A percentile compares a stretch with the other conserved stretches of the same genome.
Evolutionary conservation across 2,888 invertebrate genomes (phyloP).

Genomic region (Acronicta alni): DNA sequence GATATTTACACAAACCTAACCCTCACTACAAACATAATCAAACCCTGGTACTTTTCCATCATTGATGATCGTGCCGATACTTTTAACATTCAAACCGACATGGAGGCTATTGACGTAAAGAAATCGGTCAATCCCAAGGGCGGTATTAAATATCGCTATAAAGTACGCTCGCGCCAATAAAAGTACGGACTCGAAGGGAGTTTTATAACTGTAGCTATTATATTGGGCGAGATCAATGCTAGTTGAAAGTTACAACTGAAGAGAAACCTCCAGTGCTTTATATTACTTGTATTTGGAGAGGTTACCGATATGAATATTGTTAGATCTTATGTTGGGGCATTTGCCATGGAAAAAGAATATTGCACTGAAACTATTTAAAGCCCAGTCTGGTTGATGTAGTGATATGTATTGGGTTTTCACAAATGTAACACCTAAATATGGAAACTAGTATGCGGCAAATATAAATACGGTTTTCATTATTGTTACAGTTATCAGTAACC

Average conservation of each 20-base stretch:
- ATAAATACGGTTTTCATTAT: no score
- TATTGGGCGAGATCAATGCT: constrained; percentile 13
- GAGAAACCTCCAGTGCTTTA: background rate
- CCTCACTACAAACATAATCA: background rate
- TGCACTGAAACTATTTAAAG: no score
- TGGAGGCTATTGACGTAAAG: constrained; percentile 35
- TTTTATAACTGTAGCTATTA: constrained; percentile 38
- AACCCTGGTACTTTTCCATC: constrained; percentile 1
- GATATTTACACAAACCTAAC: background rate
- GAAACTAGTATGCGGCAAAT: no score
- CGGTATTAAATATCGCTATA: constrained; percentile 53
- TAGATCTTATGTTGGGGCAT: no score
- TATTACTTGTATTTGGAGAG: no score
- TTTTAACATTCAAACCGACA: constrained; percentile 37
- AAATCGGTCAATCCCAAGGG: constrained; percentile 53
- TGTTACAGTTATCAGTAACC: no score
- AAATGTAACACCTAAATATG: no score
- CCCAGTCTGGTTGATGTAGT: no score
- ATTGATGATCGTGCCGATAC: constrained; percentile 19
- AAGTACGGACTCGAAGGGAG: constrained; percentile 28
- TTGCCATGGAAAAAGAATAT: no score
- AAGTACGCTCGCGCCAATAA: constrained; percentile 45
- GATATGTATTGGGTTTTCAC: no score
- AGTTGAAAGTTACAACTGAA: constrained; percentile 5
- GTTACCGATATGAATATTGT: no score